These are phyloP conservation scores for Drosophila vallismaia DNA, from an alignment of 2,888 invertebrate species.

Conservation along the genomic window DNA sequence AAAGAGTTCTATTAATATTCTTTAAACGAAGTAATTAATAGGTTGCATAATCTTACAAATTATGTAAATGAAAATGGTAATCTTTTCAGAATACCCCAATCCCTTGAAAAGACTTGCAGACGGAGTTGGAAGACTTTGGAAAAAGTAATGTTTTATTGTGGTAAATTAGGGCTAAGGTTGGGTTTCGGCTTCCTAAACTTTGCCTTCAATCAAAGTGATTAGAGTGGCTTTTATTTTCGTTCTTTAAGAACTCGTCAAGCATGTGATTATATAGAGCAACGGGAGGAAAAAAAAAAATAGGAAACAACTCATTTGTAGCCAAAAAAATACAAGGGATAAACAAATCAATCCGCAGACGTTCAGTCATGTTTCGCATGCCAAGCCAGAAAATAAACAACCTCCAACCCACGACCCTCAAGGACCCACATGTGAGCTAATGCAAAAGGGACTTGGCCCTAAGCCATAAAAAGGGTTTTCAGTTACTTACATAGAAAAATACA, in stretches of 20 bases:
- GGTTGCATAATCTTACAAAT: background rate
- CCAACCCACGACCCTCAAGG: background rate
- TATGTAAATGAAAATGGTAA: background rate
- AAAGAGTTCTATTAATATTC: slow-evolving; percentile 6
- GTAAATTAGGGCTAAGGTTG: slow-evolving; percentile 18
- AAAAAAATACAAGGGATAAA: slow-evolving; percentile 49
- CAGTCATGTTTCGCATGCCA: slow-evolving; percentile 42
- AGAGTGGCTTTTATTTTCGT: slow-evolving; percentile 15
- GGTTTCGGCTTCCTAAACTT: slow-evolving; percentile 9
- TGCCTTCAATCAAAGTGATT: slow-evolving; percentile 37
- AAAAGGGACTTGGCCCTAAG: slow-evolving; percentile 62
- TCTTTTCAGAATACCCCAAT: too few species aligned
- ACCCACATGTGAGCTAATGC: slow-evolving; percentile 54
- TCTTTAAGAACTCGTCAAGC: slow-evolving; percentile 15
- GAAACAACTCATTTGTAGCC: slow-evolving; percentile 54
- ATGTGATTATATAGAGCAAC: slow-evolving; percentile 24
- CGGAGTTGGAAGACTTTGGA: background rate
- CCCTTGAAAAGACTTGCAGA: too few species aligned
- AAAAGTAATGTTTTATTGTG: slow-evolving; percentile 10
- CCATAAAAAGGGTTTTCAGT: slow-evolving; percentile 60
- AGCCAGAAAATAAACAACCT: slow-evolving; percentile 26
- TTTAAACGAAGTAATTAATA: background rate
- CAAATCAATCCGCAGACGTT: slow-evolving; percentile 66
- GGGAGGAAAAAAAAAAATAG: slow-evolving; percentile 2
- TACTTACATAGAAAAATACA: slow-evolving; percentile 54